phyloP scores from a whole-genome alignment of 2,888 invertebrate species.

The Eristalis pertinax region DNA sequence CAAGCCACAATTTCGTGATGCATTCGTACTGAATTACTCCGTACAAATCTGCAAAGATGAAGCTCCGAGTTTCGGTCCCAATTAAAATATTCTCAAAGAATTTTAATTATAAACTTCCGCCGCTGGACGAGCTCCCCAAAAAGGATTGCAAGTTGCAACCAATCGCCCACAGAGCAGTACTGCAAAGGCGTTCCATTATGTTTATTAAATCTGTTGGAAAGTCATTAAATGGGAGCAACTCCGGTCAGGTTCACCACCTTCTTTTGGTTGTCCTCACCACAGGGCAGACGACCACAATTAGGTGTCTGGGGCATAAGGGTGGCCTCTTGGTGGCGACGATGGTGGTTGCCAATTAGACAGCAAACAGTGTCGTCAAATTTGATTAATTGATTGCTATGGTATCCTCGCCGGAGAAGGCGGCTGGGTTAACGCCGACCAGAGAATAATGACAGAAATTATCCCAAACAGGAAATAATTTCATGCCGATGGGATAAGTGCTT shows the following conservation, averaged over 20 bases:
- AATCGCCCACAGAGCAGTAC: background rate
- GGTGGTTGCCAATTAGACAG: background rate
- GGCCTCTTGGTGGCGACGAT: background rate
- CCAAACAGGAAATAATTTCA: slow-evolving; percentile 19
- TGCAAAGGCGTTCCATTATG: slow-evolving; percentile 8
- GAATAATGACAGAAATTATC: slow-evolving; percentile 18
- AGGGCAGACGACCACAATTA: slow-evolving; percentile 15
- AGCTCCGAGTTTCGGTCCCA: slow-evolving; percentile 35
- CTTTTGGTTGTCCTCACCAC: slow-evolving; percentile 11
- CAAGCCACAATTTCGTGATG: slow-evolving; percentile 16
- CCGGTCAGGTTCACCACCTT: background rate
- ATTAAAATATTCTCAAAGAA: slow-evolving; percentile 41
- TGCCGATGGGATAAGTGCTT: slow-evolving; percentile 1
- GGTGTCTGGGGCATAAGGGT: background rate
- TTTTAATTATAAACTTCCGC: slow-evolving; percentile 44
- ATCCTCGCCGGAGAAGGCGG: background rate
- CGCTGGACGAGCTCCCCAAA: background rate
- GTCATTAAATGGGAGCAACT: slow-evolving; percentile 20
- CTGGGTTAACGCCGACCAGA: background rate
- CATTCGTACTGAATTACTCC: slow-evolving; percentile 35
- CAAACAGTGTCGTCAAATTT: slow-evolving; percentile 43
- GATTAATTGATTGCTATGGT: slow-evolving; percentile 51
- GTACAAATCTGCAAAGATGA: slow-evolving; percentile 47
- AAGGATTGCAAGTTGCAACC: background rate
- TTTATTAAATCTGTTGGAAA: slow-evolving; percentile 36